Base-by-base conservation (phyloP, 2,888 invertebrate genomes). In the Hipparchia semele region DNA sequence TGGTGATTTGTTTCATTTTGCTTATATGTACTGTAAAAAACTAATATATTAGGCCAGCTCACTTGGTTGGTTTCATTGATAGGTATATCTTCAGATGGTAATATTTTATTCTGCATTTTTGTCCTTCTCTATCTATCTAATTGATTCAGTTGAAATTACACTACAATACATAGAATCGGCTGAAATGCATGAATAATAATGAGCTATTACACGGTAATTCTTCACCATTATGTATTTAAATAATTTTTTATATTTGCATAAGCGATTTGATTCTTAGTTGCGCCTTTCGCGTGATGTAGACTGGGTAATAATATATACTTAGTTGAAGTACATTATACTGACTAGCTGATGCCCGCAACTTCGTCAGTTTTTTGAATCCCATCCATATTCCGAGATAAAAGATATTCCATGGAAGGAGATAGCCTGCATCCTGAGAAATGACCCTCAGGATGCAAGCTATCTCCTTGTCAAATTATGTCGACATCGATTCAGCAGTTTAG, bases 211-310 rank as follows among this genome's bases (percentile, higher is more conserved):
- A 72, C 77, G 77, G 76, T 77, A 71, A 78, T 79, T 77, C 71
- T 69, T 78, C 75, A 71, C 73, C 70, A 71, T 67, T 75, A 77
- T 77, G 70, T 74, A 71, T 72, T 74, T 72, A 61, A 74, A 66
- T 73, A 65, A 60, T 62, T 69, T 69, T 80, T 80, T 73, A 23
- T 66, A 84, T 86, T 84, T 76, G 75, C 84, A 84, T 85, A 81
- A 80, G 78, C 79, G 76, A 82, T 82, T 78, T 71, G 56, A 49
- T 67, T 60, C 65, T 64, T 60, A 58, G 46, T 56, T 56, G 58
- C 45, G 51, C 65, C 49, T 65, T 64, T 65, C 65, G 65, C 65
- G 65, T 65, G 65, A 53, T 65, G 53, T 53, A 53, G 65, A 9
- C 13, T 9, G 10, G 49, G 46, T 62, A 13, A 49, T 58, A 39